These are phyloP conservation scores for Archivesica marissinica DNA, from an alignment of 1,140 invertebrate species.

Conservation along the genomic window DNA sequence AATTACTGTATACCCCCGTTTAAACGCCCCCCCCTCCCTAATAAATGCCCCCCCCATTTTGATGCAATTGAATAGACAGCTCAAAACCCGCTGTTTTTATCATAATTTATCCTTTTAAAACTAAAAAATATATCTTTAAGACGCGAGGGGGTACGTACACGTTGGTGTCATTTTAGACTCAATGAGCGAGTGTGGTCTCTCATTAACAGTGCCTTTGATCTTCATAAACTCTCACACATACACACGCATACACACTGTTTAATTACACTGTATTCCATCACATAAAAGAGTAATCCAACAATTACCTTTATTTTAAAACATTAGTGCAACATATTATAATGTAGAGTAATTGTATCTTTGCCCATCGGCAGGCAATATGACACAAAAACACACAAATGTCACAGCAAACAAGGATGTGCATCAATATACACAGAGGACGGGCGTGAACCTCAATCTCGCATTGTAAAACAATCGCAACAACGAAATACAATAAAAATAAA, in stretches of 20 bases:
- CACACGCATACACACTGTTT: background rate
- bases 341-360: background rate
- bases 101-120: too few species aligned
- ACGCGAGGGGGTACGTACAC: background rate
- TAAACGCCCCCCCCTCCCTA: too few species aligned
- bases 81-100: too few species aligned
- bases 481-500: constrained; percentile 7
- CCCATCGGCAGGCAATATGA: background rate
- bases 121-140: background rate
- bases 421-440: constrained; percentile 6
- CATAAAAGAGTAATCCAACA: background rate
- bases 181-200: background rate
- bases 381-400: constrained; percentile 10
- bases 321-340: background rate
- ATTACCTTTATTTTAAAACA: constrained; percentile 13
- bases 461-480: background rate
- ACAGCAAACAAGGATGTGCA: background rate
- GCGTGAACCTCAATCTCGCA: background rate
- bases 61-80: too few species aligned
- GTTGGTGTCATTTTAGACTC: background rate
- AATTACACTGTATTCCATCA: background rate
- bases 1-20: too few species aligned
- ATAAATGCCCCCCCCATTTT: too few species aligned
- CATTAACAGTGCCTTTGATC: background rate
- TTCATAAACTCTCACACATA: background rate